A percentile compares a stretch with the other conserved stretches of the same genome.
Evolutionary conservation across 2,797 vertebrate genomes (phyloP).

Genomic region (Brachyalestes nurse): DNA sequence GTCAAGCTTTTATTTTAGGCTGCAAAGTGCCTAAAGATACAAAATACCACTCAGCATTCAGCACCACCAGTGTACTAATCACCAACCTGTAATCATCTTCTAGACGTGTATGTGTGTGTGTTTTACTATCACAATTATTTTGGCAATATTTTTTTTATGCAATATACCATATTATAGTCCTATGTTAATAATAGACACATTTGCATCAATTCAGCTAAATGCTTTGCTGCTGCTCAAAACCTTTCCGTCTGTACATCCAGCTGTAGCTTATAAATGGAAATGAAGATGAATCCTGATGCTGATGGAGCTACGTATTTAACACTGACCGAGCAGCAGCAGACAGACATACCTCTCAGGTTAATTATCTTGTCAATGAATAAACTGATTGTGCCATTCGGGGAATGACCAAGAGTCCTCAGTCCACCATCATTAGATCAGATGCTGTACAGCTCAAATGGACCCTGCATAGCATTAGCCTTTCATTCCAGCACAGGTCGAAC

Average conservation of each 20-base stretch:
- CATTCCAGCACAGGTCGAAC: background rate
- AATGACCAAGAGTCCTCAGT: background rate
- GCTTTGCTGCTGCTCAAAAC: background rate
- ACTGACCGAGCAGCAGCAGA: conserved; percentile 4
- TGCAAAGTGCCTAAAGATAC: no score
- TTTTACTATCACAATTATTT: background rate
- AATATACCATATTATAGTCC: background rate
- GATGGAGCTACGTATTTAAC: background rate
- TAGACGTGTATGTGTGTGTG: no score
- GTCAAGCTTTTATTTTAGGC: no score
- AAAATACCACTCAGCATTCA: no score
- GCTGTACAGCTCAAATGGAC: background rate
- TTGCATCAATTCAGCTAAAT: background rate
- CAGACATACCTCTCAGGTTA: conserved; percentile 18
- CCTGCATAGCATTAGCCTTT: conserved; percentile 25
- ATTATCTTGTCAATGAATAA: conserved; percentile 19
- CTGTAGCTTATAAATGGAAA: conserved; percentile 4
- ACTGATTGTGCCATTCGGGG: conserved; percentile 3
- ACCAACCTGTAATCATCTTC: no score
- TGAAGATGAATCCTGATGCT: background rate
- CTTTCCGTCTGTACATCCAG: background rate
- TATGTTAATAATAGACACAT: background rate
- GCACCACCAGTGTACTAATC: no score
- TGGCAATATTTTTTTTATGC: background rate
- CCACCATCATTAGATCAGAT: conserved; percentile 14